Base-by-base conservation (phyloP, 2,797 vertebrate species). In the Coracias cyanogaster region DNA sequence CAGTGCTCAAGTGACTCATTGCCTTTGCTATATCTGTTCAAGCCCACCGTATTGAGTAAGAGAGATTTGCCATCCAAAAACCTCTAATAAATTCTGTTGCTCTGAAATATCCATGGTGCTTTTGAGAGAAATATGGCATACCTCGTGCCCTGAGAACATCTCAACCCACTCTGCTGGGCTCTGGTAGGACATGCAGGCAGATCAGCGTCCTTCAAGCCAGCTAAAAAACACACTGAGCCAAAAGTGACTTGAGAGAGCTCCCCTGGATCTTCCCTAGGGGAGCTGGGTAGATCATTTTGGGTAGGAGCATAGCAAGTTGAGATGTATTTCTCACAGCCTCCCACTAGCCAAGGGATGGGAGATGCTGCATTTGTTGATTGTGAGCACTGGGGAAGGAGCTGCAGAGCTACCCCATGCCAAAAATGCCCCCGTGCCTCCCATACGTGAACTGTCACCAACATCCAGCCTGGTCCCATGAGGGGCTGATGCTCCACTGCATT, bases 1-100 rank as follows among this genome's bases (percentile, higher is more conserved):
- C 91, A 86, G 3, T 58, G 55, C 85, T 79, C 43, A 41, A 91
- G 77, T 96, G 91, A 94, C 82, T 95, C 95, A 94, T 35, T 93
- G 76, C 91, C 72, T 93, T 87, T 93, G 80, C 96, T 93, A 33
- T 94, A 93, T 94, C 87, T 94, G 87, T 90, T 94, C 66, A 93
- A 90, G 37, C 62, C 92, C 62, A 64, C 82, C 60, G 49, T 57
- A 39, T 39, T 86, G 57, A 93, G 84, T 60, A 81, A 93, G 73
- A 83, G 35, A 76, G 51, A 65, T 76, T 78, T 93, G 39, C 80
- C 73, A 83, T 58, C 67, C 74, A 70, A 87, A 89, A 92, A 28
- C 35, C 49, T 77, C 69, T 82, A 79, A 90, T 95, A 93, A 88
- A 69, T 91, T 88, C 73, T 62, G 33, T n/a, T 77, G 37, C 76